phyloP scores from a whole-genome alignment of 2,888 invertebrate species.

The Eupithecia dodoneata region DNA sequence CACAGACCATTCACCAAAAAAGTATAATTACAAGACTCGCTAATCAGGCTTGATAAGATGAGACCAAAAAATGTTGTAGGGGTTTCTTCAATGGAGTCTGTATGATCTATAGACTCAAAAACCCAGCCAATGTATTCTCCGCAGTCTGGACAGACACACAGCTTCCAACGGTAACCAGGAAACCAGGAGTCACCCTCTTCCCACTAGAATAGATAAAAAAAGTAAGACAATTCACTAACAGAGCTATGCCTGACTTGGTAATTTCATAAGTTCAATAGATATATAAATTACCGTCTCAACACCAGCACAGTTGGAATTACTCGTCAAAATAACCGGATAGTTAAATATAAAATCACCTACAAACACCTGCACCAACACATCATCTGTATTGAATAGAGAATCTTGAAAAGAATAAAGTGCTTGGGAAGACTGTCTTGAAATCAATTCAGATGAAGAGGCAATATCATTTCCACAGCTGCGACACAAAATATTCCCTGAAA shows the following conservation, averaged over 20 bases:
- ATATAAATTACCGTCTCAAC: constrained; percentile 60
- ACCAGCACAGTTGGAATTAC: constrained; percentile 57
- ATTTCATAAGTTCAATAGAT: not conserved
- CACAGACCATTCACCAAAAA: constrained; percentile 43
- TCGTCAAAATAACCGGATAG: constrained; percentile 60
- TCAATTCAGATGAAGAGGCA: constrained; percentile 53
- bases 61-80: constrained; percentile 60
- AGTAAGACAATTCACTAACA: constrained; percentile 1
- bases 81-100: constrained; percentile 40
- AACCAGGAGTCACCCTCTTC: constrained; percentile 82
- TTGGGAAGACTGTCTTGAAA: constrained; percentile 54
- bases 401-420: constrained; percentile 60
- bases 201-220: constrained; percentile 76
- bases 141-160: constrained; percentile 84
- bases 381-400: constrained; percentile 58
- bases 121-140: constrained; percentile 83
- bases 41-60: constrained; percentile 60
- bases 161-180: constrained; percentile 84
- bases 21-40: constrained; percentile 68
- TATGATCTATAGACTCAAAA: constrained; percentile 68
- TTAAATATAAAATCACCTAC: constrained; percentile 55
- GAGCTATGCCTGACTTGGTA: not conserved
- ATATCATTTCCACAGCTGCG: constrained; percentile 63
- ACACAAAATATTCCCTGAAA: constrained; percentile 65
- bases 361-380: constrained; percentile 62